phyloP scores from a whole-genome alignment of 2,113 vertebrate species.

The Orientallactaga bullata region DNA sequence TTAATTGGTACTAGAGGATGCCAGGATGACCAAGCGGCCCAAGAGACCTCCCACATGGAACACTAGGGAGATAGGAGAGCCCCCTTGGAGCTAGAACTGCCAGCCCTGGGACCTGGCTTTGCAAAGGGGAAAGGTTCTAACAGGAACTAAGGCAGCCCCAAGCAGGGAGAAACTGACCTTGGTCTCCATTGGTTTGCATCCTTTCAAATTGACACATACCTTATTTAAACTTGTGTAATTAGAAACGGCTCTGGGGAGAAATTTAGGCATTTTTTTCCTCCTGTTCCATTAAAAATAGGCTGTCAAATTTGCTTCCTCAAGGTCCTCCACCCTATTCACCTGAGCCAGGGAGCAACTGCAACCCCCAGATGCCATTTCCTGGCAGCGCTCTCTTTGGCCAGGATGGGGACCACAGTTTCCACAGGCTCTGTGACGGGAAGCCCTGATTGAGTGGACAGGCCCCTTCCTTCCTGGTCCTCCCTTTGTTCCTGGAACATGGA shows the following conservation, averaged over 20 bases:
- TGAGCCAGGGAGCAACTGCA: slow-evolving; percentile 46
- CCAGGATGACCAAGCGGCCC: background rate
- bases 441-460: slow-evolving; percentile 58
- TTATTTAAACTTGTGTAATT: slow-evolving; percentile 59
- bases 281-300: slow-evolving; percentile 67
- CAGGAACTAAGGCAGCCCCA: background rate
- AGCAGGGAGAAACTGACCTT: background rate
- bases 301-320: slow-evolving; percentile 58
- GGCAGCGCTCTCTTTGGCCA: slow-evolving; percentile 47
- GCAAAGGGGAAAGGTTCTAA: background rate
- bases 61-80: background rate
- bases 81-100: background rate
- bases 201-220: slow-evolving; percentile 18
- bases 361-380: slow-evolving; percentile 72
- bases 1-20: background rate
- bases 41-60: background rate
- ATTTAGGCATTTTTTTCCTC: background rate
- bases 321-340: slow-evolving; percentile 37
- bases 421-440: slow-evolving; percentile 62
- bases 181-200: slow-evolving; percentile 26
- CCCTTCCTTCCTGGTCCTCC: slow-evolving; percentile 80
- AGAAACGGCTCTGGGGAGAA: slow-evolving; percentile 66
- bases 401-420: slow-evolving; percentile 19
- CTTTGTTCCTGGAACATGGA: slow-evolving; percentile 64
- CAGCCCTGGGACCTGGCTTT: background rate